phyloP scores from a whole-genome alignment of 2,888 invertebrate species.

The Callimorpha dominula region DNA sequence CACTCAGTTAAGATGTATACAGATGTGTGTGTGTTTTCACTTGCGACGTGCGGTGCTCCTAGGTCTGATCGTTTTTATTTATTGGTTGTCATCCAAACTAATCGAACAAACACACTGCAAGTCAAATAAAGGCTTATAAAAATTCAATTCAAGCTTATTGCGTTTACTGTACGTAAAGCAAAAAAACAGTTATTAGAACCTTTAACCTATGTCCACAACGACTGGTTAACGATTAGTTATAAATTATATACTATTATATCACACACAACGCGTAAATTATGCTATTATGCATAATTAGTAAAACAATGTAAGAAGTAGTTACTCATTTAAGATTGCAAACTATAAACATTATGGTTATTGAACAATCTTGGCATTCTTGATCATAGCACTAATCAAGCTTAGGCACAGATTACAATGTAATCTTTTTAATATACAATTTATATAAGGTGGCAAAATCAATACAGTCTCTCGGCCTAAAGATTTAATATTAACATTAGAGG shows the following conservation, averaged over 20 bases:
- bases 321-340: neutral
- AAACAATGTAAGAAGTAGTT: neutral
- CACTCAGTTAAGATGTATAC: too few relatives aligned
- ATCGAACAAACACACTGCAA: too few relatives aligned
- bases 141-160: too few relatives aligned
- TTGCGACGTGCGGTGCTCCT: too few relatives aligned
- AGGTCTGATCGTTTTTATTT: too few relatives aligned
- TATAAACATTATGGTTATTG: neutral
- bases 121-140: too few relatives aligned
- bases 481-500: neutral
- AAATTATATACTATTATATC: neutral
- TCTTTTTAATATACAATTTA: neutral
- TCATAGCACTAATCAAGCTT: neutral
- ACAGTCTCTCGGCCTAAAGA: neutral
- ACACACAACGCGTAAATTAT: neutral
- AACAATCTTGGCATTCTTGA: neutral
- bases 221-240: neutral
- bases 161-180: too few relatives aligned
- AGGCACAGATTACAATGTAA: neutral
- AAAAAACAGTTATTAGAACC: too few relatives aligned
- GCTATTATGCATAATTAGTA: neutral
- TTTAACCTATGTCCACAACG: too few relatives aligned
- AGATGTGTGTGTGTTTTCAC: too few relatives aligned
- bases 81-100: too few relatives aligned
- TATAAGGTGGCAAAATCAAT: neutral